Evolutionary conservation across 1,140 invertebrate species (phyloP), one percentile per base, ranked within the genome.

Genomic region (Neodiprion pinetum): DNA sequence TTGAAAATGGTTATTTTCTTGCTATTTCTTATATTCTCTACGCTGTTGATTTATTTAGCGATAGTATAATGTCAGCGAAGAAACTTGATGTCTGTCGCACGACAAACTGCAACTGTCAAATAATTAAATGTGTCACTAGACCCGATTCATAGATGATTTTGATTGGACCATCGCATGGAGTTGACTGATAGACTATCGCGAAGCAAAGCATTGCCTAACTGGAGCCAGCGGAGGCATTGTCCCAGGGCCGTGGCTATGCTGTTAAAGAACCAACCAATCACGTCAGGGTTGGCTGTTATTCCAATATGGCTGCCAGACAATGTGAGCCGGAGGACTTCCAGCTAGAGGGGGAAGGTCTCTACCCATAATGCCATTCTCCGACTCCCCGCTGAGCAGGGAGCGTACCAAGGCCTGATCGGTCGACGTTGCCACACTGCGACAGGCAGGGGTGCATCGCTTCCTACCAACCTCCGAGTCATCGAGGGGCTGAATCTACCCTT

Each of bases 221-320:
- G 76, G 75, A 78, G 78, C 73, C 73, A 72, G 71, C 72, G 72
- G 53, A 76, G 76, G 77, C 78, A 83, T 82, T 83, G 78, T 81
- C 74, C 67, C 75, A 67, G 67, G 40, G 81, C 79, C 83, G 82
- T 81, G 83, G 83, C 83, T 76, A 80, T 81, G 78, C 80, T 82
- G 82, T 84, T 84, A 86, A 86, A 87, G 85, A 88, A 86, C 84
- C 77, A 82, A 87, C 86, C 86, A 88, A 88, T 88, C 86, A 77
- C 82, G 81, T 75, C 76, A 81, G 80, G 84, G 81, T 83, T 85
- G 82, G 84, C 83, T 86, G 81, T 84, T 82, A 83, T 80, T 86
- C 83, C 84, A 88, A 86, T 82, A 88, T 87, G 86, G 86, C 85
- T 84, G 86, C 85, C 86, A 85, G 83, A 85, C 85, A 86, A 85